Evolutionary conservation across 1,140 invertebrate species (phyloP), one percentile per base, ranked within the genome.

Genomic region (Drosophila carrolli): DNA sequence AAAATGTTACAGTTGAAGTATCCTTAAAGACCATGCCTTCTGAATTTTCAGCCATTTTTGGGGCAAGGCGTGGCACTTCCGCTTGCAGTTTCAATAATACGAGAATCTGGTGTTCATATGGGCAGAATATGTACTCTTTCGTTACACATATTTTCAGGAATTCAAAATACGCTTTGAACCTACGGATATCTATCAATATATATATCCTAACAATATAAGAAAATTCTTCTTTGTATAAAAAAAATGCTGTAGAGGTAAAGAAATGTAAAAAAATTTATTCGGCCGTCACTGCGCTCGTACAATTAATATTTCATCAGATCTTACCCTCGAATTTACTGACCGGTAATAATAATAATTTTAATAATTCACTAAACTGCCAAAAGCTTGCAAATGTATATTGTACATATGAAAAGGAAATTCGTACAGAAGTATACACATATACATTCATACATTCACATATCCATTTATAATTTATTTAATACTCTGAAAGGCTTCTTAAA

Each of bases 1-100:
- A 35, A n/a, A 35, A 50, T 50, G 13, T 27, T 48, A 50, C 13
- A 50, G 47, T 50, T 23, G 29, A 50, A 50, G 27, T 14, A 50
- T 14, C 27, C 47, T 14, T 32, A 10, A 32, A 10, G 29, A 48
- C 7, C n/a, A 29, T 48, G 47, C 27, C 47, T 27, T 7, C 23
- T 29, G 23, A 29, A 3, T 48, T 48, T 48, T 32, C 4, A 29
- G 13, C 23, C 6, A 16, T 35, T 16, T 27, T 16, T 51, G 7
- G 27, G 9, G 8, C n/a, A 51, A 10, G 48, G 48, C 27, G 48
- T 50, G 48, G 48, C 48, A 50, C 14, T 41, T 48, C 6, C 29
- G 29, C 4, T 32, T 32, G 37, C 4, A 11, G 37, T 38, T 38
- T 38, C 10, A 38, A 38, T 10, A 38, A 38, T 10, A 10, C 4